Conservation (phyloP, 1,140 invertebrate genomes). For the Gerris buenoi region DNA sequence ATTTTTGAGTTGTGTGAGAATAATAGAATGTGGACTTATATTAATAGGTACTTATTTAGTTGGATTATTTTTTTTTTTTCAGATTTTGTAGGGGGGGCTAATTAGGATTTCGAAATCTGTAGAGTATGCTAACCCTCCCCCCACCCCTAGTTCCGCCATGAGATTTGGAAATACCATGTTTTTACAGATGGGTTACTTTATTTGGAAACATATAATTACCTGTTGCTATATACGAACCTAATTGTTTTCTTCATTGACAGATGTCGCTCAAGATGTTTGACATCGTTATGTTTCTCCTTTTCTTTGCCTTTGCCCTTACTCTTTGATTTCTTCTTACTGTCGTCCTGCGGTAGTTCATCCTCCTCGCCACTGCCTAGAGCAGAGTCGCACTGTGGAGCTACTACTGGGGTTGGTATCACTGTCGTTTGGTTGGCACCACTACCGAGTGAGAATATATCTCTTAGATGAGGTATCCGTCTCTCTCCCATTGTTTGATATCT, state of each 20-base stretch:
- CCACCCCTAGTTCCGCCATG: too few species aligned
- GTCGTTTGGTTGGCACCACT: not conserved
- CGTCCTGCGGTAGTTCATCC: not conserved
- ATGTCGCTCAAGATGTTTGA: not conserved
- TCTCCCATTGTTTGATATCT: slow-evolving; percentile 1
- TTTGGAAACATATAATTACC: too few species aligned
- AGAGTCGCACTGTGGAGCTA: not conserved
- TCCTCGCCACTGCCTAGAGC: not conserved
- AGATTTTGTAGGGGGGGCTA: too few species aligned
- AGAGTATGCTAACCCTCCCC: too few species aligned
- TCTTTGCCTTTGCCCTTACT: not conserved
- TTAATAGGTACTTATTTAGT: too few species aligned
- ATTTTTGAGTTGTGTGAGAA: too few species aligned
- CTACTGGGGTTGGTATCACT: not conserved
- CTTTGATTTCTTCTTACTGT: not conserved
- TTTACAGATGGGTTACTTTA: too few species aligned
- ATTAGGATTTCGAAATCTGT: too few species aligned
- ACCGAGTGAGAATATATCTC: not conserved
- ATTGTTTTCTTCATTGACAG: not conserved
- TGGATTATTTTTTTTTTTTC: too few species aligned
- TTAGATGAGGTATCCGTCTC: not conserved
- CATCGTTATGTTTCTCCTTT: not conserved
- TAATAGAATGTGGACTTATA: too few species aligned
- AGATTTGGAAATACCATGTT: too few species aligned
- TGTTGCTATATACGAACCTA: too few species aligned